phyloP scores from a whole-genome alignment of 2,888 invertebrate genomes.

The Andrena bicolor region DNA sequence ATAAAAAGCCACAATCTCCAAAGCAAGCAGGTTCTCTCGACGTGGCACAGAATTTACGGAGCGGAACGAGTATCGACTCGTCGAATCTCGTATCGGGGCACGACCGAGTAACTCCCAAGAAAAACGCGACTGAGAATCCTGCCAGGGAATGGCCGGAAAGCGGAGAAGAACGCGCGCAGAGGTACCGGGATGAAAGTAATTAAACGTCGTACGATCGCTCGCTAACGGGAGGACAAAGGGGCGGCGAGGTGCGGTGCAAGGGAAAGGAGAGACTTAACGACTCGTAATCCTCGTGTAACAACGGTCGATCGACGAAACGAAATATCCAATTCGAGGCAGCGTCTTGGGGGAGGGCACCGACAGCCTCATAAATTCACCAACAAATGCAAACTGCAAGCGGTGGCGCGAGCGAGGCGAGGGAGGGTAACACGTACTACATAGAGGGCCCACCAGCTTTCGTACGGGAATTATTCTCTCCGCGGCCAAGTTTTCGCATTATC shows the following conservation, averaged over 20 bases:
- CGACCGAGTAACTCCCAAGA: slow-evolving; percentile 9
- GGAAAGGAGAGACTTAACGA: slow-evolving; percentile 20
- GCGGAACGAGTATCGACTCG: slow-evolving; percentile 39
- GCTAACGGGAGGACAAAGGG: neutral
- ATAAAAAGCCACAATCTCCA: slow-evolving; percentile 22
- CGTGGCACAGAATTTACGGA: slow-evolving; percentile 18
- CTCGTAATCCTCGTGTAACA: slow-evolving; percentile 16
- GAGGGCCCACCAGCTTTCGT: neutral
- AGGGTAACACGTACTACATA: slow-evolving; percentile 33
- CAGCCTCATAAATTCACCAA: slow-evolving; percentile 60
- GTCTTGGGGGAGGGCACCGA: slow-evolving; percentile 22
- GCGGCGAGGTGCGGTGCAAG: neutral
- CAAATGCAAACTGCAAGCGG: slow-evolving; percentile 57
- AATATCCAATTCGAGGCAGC: slow-evolving; percentile 48
- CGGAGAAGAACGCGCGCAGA: neutral
- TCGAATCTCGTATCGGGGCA: slow-evolving; percentile 12
- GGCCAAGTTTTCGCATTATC: slow-evolving; percentile 70
- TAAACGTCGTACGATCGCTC: slow-evolving; percentile 22
- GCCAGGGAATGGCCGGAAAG: slow-evolving; percentile 1
- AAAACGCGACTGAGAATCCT: neutral
- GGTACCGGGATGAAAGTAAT: slow-evolving; percentile 37
- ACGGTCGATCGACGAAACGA: slow-evolving; percentile 53
- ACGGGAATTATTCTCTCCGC: slow-evolving; percentile 53
- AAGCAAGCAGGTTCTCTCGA: neutral
- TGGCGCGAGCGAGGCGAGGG: slow-evolving; percentile 8